phyloP scores from a whole-genome alignment of 2,888 invertebrate species.

The Cryptus armator region DNA sequence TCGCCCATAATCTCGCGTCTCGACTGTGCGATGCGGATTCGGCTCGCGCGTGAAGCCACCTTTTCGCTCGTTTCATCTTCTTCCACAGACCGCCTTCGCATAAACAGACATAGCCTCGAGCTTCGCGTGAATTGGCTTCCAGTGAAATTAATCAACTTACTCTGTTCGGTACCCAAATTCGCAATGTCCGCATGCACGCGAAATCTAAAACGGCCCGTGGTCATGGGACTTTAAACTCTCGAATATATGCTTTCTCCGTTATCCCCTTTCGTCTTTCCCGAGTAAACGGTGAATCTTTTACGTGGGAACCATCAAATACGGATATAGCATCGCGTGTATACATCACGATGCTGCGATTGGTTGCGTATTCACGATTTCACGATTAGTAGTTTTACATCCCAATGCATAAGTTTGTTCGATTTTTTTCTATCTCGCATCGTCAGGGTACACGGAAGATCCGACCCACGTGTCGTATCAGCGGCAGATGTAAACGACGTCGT shows the following conservation, averaged over 20 bases:
- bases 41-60: slow-evolving; percentile 67
- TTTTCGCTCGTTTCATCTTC: slow-evolving; percentile 72
- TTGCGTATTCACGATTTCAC: slow-evolving; percentile 45
- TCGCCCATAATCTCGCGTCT: slow-evolving; percentile 50
- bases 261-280: neutral
- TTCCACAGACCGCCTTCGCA: slow-evolving; percentile 36
- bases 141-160: slow-evolving; percentile 59
- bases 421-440: slow-evolving; percentile 29
- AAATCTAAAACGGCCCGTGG: neutral
- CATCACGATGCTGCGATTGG: slow-evolving; percentile 18
- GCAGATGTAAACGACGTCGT: slow-evolving; percentile 49
- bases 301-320: slow-evolving; percentile 26
- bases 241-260: slow-evolving; percentile 1
- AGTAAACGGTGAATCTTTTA: slow-evolving; percentile 39
- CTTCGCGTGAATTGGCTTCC: slow-evolving; percentile 52
- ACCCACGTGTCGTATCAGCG: slow-evolving; percentile 19
- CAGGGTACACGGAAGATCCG: slow-evolving; percentile 16
- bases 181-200: neutral
- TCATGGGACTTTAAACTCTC: slow-evolving; percentile 22
- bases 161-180: slow-evolving; percentile 35
- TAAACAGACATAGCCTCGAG: slow-evolving; percentile 58
- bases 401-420: neutral
- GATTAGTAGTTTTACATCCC: slow-evolving; percentile 56
- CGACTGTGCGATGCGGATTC: slow-evolving; percentile 71
- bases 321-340: slow-evolving; percentile 8